phyloP scores from a whole-genome alignment of 2,888 invertebrate species.

The Oscheius onirici region DNA sequence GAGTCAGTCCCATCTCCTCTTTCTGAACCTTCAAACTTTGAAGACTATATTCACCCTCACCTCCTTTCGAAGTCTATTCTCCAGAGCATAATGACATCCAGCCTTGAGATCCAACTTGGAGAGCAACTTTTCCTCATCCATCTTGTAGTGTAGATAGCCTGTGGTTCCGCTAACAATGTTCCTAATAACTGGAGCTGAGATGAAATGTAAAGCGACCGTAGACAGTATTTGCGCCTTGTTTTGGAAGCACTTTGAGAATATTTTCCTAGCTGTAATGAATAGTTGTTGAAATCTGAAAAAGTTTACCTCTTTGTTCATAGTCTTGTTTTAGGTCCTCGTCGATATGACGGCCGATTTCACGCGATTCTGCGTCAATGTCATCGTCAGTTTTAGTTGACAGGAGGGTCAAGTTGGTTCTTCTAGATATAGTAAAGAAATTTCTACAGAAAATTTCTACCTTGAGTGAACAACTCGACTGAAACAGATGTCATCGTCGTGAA shows the following conservation, averaged over 20 bases:
- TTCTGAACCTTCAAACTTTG: neutral
- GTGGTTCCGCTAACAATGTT: slow-evolving; percentile 53
- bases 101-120: slow-evolving; percentile 42
- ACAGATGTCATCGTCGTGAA: slow-evolving; percentile 56
- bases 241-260: slow-evolving; percentile 41
- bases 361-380: slow-evolving; percentile 54
- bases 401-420: slow-evolving; percentile 49
- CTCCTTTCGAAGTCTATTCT: slow-evolving; percentile 41
- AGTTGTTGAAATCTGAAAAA: neutral
- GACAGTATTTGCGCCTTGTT: slow-evolving; percentile 48
- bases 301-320: slow-evolving; percentile 41
- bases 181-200: slow-evolving; percentile 44
- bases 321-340: slow-evolving; percentile 44
- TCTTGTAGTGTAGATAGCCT: slow-evolving; percentile 52
- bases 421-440: neutral
- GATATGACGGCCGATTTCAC: slow-evolving; percentile 43
- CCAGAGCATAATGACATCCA: slow-evolving; percentile 53
- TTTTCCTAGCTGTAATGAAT: slow-evolving; percentile 38
- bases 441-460: slow-evolving; percentile 33
- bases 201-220: slow-evolving; percentile 40
- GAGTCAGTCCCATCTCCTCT: slow-evolving; percentile 13
- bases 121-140: slow-evolving; percentile 52
- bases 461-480: slow-evolving; percentile 50
- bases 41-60: slow-evolving; percentile 4
- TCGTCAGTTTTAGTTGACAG: slow-evolving; percentile 54